phyloP scores from a whole-genome alignment of 2,113 vertebrate genomes.

The Oreotrochilus melanogaster region DNA sequence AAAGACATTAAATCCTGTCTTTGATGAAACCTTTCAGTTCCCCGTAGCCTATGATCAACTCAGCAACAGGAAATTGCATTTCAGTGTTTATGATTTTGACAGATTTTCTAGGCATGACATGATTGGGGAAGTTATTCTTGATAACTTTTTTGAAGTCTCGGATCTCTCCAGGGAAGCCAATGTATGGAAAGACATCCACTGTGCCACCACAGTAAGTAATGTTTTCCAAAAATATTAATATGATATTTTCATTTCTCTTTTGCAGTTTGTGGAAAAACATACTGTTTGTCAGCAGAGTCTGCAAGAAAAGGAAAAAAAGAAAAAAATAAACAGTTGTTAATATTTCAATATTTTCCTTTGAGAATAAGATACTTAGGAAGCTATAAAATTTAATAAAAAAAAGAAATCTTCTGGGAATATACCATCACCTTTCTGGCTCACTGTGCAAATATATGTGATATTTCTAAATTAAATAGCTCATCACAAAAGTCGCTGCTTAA shows the following conservation, averaged over 20 bases:
- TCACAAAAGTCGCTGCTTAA: neutral
- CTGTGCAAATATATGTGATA: neutral
- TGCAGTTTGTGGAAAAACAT: neutral
- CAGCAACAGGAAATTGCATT: slow-evolving; percentile 94
- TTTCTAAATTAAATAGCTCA: neutral
- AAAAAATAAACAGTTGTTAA: neutral
- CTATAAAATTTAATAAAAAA: slow-evolving; percentile 16
- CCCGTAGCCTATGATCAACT: slow-evolving; percentile 92
- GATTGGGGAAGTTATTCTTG: slow-evolving; percentile 97
- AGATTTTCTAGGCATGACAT: slow-evolving; percentile 98
- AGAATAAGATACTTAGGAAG: neutral
- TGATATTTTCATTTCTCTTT: slow-evolving; percentile 24
- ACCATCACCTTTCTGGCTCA: neutral
- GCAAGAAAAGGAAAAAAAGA: neutral
- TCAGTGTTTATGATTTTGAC: slow-evolving; percentile 98
- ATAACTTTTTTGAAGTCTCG: slow-evolving; percentile 97
- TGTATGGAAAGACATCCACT: slow-evolving; percentile 97
- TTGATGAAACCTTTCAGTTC: slow-evolving; percentile 95
- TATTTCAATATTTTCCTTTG: slow-evolving; percentile 18
- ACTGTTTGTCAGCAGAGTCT: neutral
- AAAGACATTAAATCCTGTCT: slow-evolving; percentile 94
- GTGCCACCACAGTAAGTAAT: slow-evolving; percentile 92
- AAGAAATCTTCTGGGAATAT: neutral
- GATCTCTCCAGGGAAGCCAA: slow-evolving; percentile 95
- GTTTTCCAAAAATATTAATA: slow-evolving; percentile 48